Evolutionary conservation across 2,113 vertebrate genomes (phyloP).

Genomic region (Cynopterus brachyotis): DNA sequence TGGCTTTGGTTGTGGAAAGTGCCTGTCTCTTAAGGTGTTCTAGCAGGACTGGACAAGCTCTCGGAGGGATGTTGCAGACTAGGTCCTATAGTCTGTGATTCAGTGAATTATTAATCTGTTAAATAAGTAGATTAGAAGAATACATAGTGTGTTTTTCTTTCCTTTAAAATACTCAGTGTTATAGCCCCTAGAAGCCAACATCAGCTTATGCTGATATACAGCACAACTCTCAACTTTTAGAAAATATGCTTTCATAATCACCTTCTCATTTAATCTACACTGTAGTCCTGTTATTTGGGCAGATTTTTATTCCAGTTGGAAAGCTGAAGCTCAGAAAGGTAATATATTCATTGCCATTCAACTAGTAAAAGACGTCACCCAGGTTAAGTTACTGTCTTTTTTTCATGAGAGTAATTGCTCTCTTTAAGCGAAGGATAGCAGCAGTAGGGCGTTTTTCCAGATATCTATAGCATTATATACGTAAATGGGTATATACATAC

Average conservation of each 20-base stretch:
- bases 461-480: neutral
- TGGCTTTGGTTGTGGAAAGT: neutral
- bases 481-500: neutral
- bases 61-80: neutral
- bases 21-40: neutral
- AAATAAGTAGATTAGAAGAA: constrained; percentile 12
- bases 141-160: constrained; percentile 5
- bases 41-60: neutral
- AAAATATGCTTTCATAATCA: constrained; percentile 19
- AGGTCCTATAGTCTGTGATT: neutral
- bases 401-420: constrained; percentile 12
- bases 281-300: neutral
- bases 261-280: neutral
- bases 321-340: constrained; percentile 20
- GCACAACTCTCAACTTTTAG: neutral
- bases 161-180: neutral
- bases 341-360: neutral
- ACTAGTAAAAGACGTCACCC: neutral
- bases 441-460: neutral
- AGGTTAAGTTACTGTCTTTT: neutral
- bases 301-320: constrained; percentile 39
- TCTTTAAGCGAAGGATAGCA: neutral
- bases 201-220: neutral
- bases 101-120: neutral
- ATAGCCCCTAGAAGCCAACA: neutral